Conservation (phyloP, 2,797 vertebrate genomes). For the Lacerta bilineata region DNA sequence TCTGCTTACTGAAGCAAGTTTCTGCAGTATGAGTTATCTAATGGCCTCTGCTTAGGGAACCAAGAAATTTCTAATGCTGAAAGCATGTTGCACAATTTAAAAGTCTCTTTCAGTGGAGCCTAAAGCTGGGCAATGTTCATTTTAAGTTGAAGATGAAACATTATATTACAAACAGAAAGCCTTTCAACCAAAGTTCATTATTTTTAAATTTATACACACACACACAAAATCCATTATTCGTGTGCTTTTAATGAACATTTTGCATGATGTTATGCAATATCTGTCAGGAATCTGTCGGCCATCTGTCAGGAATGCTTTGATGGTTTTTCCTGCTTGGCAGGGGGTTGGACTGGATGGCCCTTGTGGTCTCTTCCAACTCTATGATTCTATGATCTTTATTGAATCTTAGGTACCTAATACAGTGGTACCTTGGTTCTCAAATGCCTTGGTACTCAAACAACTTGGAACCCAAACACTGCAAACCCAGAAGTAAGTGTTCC, state of each 20-base stretch:
- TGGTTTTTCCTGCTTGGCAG: no score
- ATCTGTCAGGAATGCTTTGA: no score
- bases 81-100: conserved; percentile 31
- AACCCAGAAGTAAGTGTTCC: no score
- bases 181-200: conserved; percentile 46
- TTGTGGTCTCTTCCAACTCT: no score
- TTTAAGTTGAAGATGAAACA: conserved; percentile 59
- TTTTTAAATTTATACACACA: conserved; percentile 25
- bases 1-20: conserved; percentile 53
- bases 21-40: conserved; percentile 32
- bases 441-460: no score
- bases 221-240: conserved; percentile 51
- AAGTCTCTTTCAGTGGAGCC: conserved; percentile 48
- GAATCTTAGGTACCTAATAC: conserved; percentile 41
- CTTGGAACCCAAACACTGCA: no score
- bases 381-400: no score
- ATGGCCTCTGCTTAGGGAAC: conserved; percentile 49
- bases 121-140: conserved; percentile 46
- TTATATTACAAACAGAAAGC: conserved; percentile 40
- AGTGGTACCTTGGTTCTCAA: no score
- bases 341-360: no score
- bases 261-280: conserved; percentile 43
- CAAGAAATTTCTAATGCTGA: conserved; percentile 48
- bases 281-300: no score
- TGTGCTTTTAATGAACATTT: conserved; percentile 59